A percentile compares a stretch with the other conserved stretches of the same genome.
These are phyloP conservation scores for Leptinotarsa juncta DNA, from an alignment of 2,888 invertebrate species.

Conservation along the genomic window DNA sequence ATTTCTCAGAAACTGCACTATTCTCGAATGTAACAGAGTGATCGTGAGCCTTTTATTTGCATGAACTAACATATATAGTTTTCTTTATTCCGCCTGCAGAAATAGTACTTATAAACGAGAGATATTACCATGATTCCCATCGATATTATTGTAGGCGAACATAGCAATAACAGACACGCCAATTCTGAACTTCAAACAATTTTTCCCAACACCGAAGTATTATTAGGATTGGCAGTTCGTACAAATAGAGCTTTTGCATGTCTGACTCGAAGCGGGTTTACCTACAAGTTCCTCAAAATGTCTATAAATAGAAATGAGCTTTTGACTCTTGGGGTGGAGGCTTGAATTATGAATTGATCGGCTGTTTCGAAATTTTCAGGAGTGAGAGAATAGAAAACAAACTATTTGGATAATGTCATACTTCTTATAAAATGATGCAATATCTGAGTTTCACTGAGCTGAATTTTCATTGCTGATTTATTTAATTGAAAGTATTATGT, in stretches of 20 bases:
- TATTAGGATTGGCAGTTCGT: conserved; percentile 42
- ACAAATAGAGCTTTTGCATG: conserved; percentile 41
- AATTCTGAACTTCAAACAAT: conserved; percentile 37
- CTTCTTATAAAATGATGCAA: too few species aligned
- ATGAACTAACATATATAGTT: neutral
- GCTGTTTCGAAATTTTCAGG: neutral
- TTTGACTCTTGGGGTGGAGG: conserved; percentile 6
- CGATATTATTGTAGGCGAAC: conserved; percentile 21
- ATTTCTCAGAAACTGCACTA: too few species aligned
- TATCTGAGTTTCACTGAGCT: too few species aligned
- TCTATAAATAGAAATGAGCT: conserved; percentile 25
- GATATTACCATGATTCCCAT: neutral
- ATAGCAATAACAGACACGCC: conserved; percentile 35
- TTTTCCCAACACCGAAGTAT: conserved; percentile 37
- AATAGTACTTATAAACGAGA: neutral
- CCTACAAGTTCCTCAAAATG: conserved; percentile 2
- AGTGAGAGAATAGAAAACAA: neutral
- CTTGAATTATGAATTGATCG: conserved; percentile 4
- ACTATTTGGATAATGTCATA: too few species aligned
- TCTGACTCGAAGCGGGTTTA: conserved; percentile 19
- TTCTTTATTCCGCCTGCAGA: neutral
- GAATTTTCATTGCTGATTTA: too few species aligned
- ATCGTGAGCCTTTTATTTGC: too few species aligned
- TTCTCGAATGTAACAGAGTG: too few species aligned
- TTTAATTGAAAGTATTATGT: too few species aligned